Evolutionary conservation across 2,888 invertebrate genomes (phyloP).

Genomic region (Eristalis tenax): DNA sequence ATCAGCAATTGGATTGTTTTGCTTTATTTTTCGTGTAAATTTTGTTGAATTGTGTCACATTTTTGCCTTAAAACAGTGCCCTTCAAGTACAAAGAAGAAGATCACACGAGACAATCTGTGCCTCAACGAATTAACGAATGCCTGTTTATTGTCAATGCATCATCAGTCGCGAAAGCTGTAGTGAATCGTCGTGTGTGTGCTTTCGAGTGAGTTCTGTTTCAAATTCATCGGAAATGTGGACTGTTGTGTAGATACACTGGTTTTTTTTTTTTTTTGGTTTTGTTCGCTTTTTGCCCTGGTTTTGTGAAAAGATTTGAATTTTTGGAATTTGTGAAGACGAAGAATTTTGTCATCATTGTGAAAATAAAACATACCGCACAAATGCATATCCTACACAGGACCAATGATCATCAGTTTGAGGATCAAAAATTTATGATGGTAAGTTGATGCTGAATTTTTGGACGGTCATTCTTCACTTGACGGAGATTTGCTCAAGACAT

Average conservation of each 20-base stretch:
- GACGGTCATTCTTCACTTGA: no score
- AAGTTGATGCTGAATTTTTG: slow-evolving; percentile 71
- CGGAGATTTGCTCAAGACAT: no score
- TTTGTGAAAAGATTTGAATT: not conserved
- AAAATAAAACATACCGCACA: slow-evolving; percentile 72
- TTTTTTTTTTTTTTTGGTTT: not conserved
- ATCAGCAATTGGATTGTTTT: not conserved
- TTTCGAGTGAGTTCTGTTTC: not conserved
- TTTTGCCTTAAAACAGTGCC: slow-evolving; percentile 68
- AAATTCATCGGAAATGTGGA: not conserved
- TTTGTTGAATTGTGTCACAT: slow-evolving; percentile 22
- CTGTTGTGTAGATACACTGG: not conserved
- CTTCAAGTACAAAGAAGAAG: slow-evolving; percentile 51
- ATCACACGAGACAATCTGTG: not conserved
- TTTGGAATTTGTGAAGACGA: slow-evolving; percentile 5
- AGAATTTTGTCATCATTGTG: slow-evolving; percentile 65
- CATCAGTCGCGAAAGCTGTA: not conserved
- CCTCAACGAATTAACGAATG: not conserved
- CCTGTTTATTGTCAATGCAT: not conserved
- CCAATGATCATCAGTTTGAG: slow-evolving; percentile 81
- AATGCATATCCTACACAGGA: slow-evolving; percentile 81
- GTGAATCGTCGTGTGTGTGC: not conserved
- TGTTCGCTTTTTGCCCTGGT: not conserved
- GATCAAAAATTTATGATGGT: slow-evolving; percentile 82
- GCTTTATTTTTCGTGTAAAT: not conserved